Conservation (phyloP, 2,888 invertebrate genomes). For the Gastracanthus pulcherrimus region DNA sequence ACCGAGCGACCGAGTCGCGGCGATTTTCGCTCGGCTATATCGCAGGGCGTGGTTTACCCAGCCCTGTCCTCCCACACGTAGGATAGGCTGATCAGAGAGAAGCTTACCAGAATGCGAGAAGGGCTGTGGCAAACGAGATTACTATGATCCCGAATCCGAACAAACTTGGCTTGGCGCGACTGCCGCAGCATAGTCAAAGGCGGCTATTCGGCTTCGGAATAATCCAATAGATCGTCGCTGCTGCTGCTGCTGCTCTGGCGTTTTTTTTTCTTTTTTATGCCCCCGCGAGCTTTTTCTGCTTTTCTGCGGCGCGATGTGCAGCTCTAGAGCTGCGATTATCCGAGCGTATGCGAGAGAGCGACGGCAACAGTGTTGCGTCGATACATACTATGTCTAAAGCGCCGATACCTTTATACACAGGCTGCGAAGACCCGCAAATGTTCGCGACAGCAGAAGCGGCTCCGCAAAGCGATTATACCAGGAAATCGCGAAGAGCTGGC, state of each 20-base stretch:
- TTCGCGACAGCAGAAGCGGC: too few relatives aligned
- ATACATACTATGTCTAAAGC: neutral
- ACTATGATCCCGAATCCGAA: slow-evolving; percentile 77
- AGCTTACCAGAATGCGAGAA: slow-evolving; percentile 68
- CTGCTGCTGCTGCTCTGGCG: neutral
- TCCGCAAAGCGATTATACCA: too few relatives aligned
- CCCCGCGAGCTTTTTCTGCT: neutral
- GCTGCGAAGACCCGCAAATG: slow-evolving; percentile 40
- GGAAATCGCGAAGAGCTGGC: too few relatives aligned
- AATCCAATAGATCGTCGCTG: slow-evolving; percentile 75
- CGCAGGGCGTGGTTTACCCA: slow-evolving; percentile 75
- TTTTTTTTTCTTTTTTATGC: neutral
- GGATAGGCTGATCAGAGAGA: slow-evolving; percentile 74
- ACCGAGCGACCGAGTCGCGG: neutral
- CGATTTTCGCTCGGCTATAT: neutral
- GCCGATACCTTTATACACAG: too few relatives aligned
- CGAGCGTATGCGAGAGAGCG: slow-evolving; percentile 29
- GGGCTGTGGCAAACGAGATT: slow-evolving; percentile 75
- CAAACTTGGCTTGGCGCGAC: slow-evolving; percentile 67
- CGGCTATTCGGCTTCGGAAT: slow-evolving; percentile 69
- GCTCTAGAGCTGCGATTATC: slow-evolving; percentile 56
- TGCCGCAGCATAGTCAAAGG: neutral
- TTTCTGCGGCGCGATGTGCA: slow-evolving; percentile 1
- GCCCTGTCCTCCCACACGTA: slow-evolving; percentile 66
- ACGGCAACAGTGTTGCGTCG: neutral